Evolutionary conservation across 35 echinoderm and acorn worm genomes (phyloP).

Genomic region (Heliocidaris tuberculata): DNA sequence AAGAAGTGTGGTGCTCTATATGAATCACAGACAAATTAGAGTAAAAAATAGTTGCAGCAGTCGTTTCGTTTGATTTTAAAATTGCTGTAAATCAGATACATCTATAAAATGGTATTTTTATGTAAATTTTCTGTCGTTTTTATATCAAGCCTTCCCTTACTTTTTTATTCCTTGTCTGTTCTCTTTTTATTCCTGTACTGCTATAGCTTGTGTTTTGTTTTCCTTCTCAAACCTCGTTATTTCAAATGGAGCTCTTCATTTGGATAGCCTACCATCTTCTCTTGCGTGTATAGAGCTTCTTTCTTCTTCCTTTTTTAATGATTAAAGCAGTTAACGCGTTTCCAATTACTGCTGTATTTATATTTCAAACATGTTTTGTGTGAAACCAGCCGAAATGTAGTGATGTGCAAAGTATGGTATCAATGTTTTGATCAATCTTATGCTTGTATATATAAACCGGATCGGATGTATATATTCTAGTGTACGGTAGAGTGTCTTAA

Average conservation of each 20-base stretch:
- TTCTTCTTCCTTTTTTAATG: neutral
- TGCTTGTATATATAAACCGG: constrained; percentile 5
- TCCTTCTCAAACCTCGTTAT: no score
- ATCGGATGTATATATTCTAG: neutral
- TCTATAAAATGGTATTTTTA: neutral
- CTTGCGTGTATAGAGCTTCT: neutral
- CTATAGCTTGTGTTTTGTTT: no score
- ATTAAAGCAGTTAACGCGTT: neutral
- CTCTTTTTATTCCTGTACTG: no score
- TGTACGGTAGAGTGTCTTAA: neutral
- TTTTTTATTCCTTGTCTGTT: neutral
- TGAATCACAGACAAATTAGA: neutral
- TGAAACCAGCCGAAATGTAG: neutral
- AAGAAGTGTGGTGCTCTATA: neutral
- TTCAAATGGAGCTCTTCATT: no score
- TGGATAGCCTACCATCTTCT: neutral
- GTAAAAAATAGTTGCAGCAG: neutral
- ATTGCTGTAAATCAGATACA: neutral
- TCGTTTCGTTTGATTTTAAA: neutral
- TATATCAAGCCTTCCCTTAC: neutral
- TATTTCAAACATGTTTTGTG: neutral
- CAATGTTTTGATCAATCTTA: neutral
- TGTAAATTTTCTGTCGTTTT: neutral
- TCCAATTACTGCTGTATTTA: neutral
- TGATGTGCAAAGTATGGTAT: constrained; percentile 11